Conservation (phyloP, 2,888 invertebrate species). For the Ryuthela nishihirai region DNA sequence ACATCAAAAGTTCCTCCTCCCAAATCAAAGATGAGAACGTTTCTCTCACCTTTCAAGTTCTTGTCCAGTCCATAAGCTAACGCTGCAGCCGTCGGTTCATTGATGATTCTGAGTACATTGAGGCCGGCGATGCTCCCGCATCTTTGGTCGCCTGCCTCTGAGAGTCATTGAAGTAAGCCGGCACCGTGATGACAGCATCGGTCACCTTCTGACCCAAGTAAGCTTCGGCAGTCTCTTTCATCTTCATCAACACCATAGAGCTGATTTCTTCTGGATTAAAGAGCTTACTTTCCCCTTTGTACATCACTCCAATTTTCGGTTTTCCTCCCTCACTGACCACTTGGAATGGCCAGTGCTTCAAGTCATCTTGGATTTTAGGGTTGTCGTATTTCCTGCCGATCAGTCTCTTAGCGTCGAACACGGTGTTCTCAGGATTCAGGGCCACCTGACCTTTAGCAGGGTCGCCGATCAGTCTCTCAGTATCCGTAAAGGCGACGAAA, state of each 20-base stretch:
- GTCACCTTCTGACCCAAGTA: conserved; percentile 63
- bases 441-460: conserved; percentile 77
- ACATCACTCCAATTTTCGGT: conserved; percentile 44
- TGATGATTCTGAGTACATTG: conserved; percentile 74
- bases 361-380: conserved; percentile 68
- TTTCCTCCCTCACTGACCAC: conserved; percentile 61
- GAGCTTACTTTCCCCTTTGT: conserved; percentile 52
- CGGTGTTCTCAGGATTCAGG: conserved; percentile 71
- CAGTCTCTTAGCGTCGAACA: conserved; percentile 74
- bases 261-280: conserved; percentile 68
- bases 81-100: conserved; percentile 50
- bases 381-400: conserved; percentile 79
- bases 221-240: conserved; percentile 68
- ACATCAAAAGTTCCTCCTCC: conserved; percentile 55
- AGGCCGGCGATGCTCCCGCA: conserved; percentile 73
- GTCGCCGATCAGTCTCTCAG: conserved; percentile 77
- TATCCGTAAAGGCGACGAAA: conserved; percentile 81
- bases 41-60: conserved; percentile 54
- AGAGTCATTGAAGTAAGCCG: conserved; percentile 69
- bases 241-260: conserved; percentile 63
- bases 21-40: conserved; percentile 59
- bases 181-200: conserved; percentile 76
- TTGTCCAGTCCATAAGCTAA: conserved; percentile 52
- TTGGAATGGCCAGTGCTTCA: conserved; percentile 80
- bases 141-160: conserved; percentile 79